Conservation (phyloP, 53 echinoderm and acorn worm species). For the Patiria pectinifera region DNA sequence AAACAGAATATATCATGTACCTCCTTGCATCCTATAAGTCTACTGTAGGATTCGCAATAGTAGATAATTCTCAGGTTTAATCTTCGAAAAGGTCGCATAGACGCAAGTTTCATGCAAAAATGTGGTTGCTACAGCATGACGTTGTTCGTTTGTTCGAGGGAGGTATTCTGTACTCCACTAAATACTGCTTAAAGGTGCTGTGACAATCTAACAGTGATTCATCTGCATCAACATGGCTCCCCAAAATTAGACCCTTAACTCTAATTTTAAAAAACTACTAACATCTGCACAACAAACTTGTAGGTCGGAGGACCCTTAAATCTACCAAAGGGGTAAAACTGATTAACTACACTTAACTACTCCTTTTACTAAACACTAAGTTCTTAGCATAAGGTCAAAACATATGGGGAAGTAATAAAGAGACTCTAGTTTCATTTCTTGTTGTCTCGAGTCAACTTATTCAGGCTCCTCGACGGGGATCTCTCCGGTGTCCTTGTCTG, state of each 20-base stretch:
- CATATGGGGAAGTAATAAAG: not conserved
- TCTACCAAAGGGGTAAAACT: not conserved
- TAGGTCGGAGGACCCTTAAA: not conserved
- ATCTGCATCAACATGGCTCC: conserved; percentile 21
- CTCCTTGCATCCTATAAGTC: too few species aligned
- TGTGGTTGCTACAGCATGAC: too few species aligned
- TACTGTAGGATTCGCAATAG: too few species aligned
- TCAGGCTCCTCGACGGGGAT: conserved; percentile 34
- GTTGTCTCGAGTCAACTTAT: not conserved
- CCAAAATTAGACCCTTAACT: conserved; percentile 20
- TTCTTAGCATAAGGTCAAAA: not conserved
- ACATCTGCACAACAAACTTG: conserved; percentile 21
- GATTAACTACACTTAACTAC: conserved; percentile 7
- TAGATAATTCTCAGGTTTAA: too few species aligned
- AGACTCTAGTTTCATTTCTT: conserved; percentile 1
- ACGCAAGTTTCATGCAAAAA: too few species aligned
- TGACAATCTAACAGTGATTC: too few species aligned
- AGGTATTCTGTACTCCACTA: too few species aligned
- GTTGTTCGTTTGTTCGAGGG: too few species aligned
- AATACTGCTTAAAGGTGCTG: too few species aligned
- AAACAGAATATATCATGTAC: too few species aligned
- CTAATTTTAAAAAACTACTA: conserved; percentile 19
- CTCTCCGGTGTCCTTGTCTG: conserved; percentile 10
- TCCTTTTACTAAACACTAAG: not conserved
- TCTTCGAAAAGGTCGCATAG: too few species aligned